These are phyloP conservation scores for Harlomillsia oculata DNA, from an alignment of 1,140 invertebrate genomes.

Conservation along the genomic window DNA sequence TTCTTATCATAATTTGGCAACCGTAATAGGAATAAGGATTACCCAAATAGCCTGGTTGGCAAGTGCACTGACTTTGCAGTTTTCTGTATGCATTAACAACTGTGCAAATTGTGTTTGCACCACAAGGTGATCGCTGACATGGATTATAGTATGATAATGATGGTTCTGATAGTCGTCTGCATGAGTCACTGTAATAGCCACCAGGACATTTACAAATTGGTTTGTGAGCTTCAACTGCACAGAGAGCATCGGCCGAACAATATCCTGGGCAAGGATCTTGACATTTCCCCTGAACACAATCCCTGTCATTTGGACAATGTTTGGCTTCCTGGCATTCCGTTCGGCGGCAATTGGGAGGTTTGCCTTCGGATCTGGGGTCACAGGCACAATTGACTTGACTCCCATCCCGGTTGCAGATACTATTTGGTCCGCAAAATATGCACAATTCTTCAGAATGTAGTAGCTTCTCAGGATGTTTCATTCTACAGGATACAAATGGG, in stretches of 20 bases:
- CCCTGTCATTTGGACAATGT: conserved; percentile 1
- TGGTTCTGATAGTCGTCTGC: conserved; percentile 54
- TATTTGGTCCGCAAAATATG: conserved; percentile 49
- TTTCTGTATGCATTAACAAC: too few species aligned
- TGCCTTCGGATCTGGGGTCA: background rate
- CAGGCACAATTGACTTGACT: conserved; percentile 2
- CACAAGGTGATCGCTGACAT: background rate
- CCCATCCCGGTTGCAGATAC: background rate
- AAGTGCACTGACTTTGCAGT: too few species aligned
- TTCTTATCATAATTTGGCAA: too few species aligned
- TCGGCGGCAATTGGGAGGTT: conserved; percentile 31
- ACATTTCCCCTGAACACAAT: conserved; percentile 6
- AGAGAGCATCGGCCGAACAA: conserved; percentile 67
- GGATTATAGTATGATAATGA: conserved; percentile 41
- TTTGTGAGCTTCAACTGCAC: conserved; percentile 69
- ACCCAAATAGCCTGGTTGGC: too few species aligned
- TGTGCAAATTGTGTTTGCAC: background rate
- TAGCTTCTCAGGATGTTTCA: conserved; percentile 3
- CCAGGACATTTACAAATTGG: conserved; percentile 65
- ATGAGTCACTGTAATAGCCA: conserved; percentile 64
- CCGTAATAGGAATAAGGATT: too few species aligned
- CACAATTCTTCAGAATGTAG: conserved; percentile 49
- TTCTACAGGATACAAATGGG: conserved; percentile 35
- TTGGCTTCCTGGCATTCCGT: conserved; percentile 4
- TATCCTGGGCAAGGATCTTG: conserved; percentile 31